Evolutionary conservation across 1,140 invertebrate genomes (phyloP).

Genomic region (Phymastichus coffea): DNA sequence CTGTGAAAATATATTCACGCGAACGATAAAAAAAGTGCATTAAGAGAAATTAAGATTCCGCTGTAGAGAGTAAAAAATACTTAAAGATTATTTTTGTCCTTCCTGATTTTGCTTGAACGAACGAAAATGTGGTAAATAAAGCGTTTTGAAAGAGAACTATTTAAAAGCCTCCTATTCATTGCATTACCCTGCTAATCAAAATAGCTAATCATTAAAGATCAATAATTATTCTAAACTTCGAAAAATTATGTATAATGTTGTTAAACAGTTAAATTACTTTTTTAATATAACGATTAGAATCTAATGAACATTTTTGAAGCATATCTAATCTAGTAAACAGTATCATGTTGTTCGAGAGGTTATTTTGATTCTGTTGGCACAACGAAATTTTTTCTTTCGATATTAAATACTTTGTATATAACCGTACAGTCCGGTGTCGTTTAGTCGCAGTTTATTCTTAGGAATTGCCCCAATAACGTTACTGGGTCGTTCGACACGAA

Average conservation of each 20-base stretch:
- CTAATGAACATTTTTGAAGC: no score
- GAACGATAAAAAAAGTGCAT: not conserved
- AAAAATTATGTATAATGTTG: no score
- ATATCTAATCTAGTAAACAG: no score
- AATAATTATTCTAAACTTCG: no score
- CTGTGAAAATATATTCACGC: not conserved
- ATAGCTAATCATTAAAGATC: no score
- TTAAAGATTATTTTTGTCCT: constrained; percentile 15
- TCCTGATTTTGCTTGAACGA: constrained; percentile 17
- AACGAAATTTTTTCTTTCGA: not conserved
- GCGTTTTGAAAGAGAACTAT: constrained; percentile 2
- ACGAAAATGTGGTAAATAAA: constrained; percentile 21
- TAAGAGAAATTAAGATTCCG: not conserved
- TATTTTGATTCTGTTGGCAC: no score
- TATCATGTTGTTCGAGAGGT: no score
- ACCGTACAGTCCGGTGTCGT: not conserved
- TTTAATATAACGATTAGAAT: no score
- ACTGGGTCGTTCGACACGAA: constrained; percentile 1
- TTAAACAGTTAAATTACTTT: no score
- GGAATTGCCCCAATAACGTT: constrained; percentile 7
- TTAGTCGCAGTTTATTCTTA: constrained; percentile 14
- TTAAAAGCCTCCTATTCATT: no score
- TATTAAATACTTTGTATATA: constrained; percentile 18
- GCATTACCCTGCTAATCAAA: no score
- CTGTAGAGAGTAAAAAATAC: constrained; percentile 14